phyloP scores from a whole-genome alignment of 2,113 vertebrate genomes.

The Rhegmatorhina hoffmannsi region DNA sequence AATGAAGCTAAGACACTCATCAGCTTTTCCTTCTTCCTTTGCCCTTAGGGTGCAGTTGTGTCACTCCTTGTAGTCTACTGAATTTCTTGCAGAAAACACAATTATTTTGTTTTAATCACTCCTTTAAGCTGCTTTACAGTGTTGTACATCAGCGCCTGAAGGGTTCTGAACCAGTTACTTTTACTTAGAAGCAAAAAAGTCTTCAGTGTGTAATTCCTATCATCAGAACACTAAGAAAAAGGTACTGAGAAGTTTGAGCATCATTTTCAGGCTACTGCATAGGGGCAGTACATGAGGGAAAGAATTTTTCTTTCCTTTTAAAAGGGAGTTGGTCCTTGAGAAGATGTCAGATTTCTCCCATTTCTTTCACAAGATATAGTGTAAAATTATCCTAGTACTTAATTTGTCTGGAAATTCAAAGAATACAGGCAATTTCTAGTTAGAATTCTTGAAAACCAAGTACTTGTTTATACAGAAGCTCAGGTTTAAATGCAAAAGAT shows the following conservation, averaged over 20 bases:
- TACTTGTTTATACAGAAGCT: neutral
- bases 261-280: neutral
- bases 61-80: neutral
- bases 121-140: neutral
- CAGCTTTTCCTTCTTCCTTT: neutral
- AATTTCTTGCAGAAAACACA: neutral
- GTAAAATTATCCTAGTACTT: neutral
- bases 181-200: neutral
- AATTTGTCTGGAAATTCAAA: neutral
- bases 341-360: neutral
- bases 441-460: neutral
- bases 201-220: neutral
- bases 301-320: neutral
- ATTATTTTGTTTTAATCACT: neutral
- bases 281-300: neutral
- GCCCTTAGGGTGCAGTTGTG: neutral
- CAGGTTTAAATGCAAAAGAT: neutral
- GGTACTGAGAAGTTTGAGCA: neutral
- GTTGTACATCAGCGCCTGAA: neutral
- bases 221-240: neutral
- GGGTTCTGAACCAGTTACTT: neutral
- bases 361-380: neutral
- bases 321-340: neutral
- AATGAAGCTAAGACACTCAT: neutral
- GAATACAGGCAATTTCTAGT: neutral